Evolutionary conservation across 2,797 vertebrate genomes (phyloP).

Genomic region (Psittacula echo): DNA sequence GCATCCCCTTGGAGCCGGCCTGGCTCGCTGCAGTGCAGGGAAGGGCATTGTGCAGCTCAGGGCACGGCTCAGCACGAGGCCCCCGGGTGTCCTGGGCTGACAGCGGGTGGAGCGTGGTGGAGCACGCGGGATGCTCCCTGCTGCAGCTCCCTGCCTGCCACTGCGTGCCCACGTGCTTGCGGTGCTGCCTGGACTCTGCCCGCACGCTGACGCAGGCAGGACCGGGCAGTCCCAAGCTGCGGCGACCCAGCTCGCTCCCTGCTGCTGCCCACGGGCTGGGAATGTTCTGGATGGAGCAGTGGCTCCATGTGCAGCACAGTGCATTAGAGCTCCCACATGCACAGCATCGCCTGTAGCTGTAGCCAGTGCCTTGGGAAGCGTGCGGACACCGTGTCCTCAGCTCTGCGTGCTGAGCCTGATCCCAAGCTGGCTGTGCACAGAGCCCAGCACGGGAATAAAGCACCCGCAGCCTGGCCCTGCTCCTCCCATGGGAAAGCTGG

Average conservation of each 20-base stretch:
- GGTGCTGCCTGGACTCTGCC: not conserved
- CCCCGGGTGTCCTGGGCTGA: not conserved
- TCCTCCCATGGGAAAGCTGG: not conserved
- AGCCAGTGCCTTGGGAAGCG: rapidly evolving
- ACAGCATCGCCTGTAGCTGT: rapidly evolving
- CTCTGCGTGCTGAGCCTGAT: not conserved
- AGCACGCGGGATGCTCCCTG: not conserved
- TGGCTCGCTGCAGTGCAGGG: not conserved
- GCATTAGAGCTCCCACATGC: rapidly evolving
- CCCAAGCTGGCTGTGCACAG: rapidly evolving
- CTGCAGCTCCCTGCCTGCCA: rapidly evolving
- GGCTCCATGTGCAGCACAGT: rapidly evolving
- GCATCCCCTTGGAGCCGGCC: not conserved
- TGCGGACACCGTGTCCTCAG: rapidly evolving
- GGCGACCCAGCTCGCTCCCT: rapidly evolving
- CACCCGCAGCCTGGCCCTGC: not conserved
- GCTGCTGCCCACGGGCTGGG: not conserved
- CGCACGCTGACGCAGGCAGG: not conserved
- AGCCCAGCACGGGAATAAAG: not conserved
- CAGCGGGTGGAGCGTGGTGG: rapidly evolving
- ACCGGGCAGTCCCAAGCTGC: not conserved
- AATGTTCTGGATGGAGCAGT: not conserved
- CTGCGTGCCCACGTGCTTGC: rapidly evolving
- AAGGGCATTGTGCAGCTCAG: not conserved
- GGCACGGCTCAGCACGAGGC: rapidly evolving